Evolutionary conservation across 1,140 invertebrate species (phyloP).

Genomic region (Bombus superbus): DNA sequence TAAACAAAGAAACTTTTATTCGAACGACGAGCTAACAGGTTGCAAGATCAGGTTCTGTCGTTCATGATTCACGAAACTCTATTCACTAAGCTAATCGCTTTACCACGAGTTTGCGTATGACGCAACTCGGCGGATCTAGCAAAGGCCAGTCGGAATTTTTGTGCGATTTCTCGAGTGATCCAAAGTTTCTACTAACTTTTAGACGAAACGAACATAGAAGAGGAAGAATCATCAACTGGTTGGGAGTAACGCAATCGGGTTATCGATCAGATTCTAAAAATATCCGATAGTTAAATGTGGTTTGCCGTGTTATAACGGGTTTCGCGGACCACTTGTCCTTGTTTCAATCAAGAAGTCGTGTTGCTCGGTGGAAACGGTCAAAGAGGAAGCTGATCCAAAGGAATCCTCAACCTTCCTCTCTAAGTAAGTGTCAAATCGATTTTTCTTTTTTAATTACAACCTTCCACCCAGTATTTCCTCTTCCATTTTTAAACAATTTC

Average conservation of each 20-base stretch:
- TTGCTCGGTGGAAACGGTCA: neutral
- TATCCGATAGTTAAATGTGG: slow-evolving; percentile 33
- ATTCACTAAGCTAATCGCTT: neutral
- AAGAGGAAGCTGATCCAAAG: neutral
- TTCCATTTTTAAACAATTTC: too few species aligned
- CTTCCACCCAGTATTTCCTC: too few species aligned
- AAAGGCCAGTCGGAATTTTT: neutral
- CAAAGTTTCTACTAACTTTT: neutral
- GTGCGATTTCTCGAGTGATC: neutral
- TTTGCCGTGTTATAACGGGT: slow-evolving; percentile 13
- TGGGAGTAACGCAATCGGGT: slow-evolving; percentile 20
- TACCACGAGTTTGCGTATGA: neutral
- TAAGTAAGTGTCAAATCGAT: neutral
- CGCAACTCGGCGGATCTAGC: neutral
- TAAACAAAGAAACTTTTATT: too few species aligned
- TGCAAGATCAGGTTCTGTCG: neutral
- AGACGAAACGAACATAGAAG: neutral
- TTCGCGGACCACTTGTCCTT: slow-evolving; percentile 32
- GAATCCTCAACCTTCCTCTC: neutral
- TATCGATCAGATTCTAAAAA: slow-evolving; percentile 43
- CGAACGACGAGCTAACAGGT: too few species aligned
- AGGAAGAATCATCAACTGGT: slow-evolving; percentile 7
- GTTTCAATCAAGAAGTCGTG: slow-evolving; percentile 9
- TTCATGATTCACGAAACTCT: neutral
- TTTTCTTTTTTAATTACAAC: slow-evolving; percentile 6